Evolutionary conservation across 2,888 invertebrate species (phyloP).

Genomic region (Scaptodrosophila latifasciaeformis): DNA sequence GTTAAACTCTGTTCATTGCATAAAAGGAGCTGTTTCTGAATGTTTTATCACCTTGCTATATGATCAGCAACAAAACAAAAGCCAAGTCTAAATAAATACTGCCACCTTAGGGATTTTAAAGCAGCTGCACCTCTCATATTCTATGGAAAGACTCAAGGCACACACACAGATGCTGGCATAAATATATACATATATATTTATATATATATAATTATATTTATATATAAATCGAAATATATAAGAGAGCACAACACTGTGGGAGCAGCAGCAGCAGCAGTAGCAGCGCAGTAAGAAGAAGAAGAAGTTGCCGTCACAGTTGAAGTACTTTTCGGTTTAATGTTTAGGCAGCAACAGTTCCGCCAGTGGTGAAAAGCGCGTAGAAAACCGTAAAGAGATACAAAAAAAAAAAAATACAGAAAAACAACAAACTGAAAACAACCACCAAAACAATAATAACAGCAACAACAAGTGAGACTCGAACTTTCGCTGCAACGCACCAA

Average conservation of each 20-base stretch:
- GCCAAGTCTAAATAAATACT: background rate
- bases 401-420: too few relatives aligned
- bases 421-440: conserved; percentile 4
- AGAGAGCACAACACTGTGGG: conserved; percentile 10
- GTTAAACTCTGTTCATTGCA: conserved; percentile 50
- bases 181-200: too few relatives aligned
- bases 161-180: too few relatives aligned
- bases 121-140: conserved; percentile 30
- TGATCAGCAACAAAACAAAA: background rate
- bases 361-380: background rate
- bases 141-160: too few relatives aligned
- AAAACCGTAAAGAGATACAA: conserved; percentile 31
- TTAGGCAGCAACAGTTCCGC: conserved; percentile 23
- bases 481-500: background rate
- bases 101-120: conserved; percentile 20
- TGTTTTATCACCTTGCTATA: too few relatives aligned
- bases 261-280: conserved; percentile 21
- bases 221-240: too few relatives aligned
- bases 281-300: conserved; percentile 11
- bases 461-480: conserved; percentile 2
- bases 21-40: conserved; percentile 33
- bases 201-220: too few relatives aligned
- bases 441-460: conserved; percentile 5
- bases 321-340: conserved; percentile 30
- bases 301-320: conserved; percentile 55